Evolutionary conservation across 2,113 vertebrate species (phyloP), one percentile per base, ranked within the genome.

Genomic region (Oryctolagus cuniculus): DNA sequence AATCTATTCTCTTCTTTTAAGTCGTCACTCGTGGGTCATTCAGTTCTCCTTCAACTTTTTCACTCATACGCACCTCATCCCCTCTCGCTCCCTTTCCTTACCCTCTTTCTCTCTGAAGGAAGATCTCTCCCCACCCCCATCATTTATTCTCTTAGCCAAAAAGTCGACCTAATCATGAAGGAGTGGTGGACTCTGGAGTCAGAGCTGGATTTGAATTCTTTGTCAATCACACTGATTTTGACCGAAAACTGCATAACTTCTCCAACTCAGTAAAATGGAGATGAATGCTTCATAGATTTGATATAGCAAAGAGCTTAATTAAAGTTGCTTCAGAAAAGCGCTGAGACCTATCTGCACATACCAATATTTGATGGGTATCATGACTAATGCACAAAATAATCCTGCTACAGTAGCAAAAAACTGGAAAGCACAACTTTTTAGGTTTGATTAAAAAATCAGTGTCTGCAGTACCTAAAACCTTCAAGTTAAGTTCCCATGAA

Each of bases 231-330:
- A 87, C 3, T 80, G 61, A 87, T 79, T 67, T 16, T 31, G 55
- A 84, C 34, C 44, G 31, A 11, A 90, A 91, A 51, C 51, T 51
- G 12, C n/a, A 73, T 25, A 51, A 64, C 8, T 31, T 91, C 44
- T 94, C 87, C 80, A 89, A 51, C 89, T 73, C 61, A 72, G 44
- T 84, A 79, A 58, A 77, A 29, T 72, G 34, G 58, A 93, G 38
- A 92, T 67, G 12, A 85, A 78, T 67, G 77, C 36, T 66, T 79
- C 31, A 51, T 73, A 84, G 77, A 90, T 17, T 25, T 89, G 10
- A 73, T 75, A 84, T 15, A 84, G 87, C 11, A 96, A 96, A 38
- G 13, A 44, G 27, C 74, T 61, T 51, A 81, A 93, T 91, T 94
- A 36, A 88, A 86, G 85, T 84, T 29, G 69, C 49, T 70, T 69